These are phyloP conservation scores for Cyclophora albipunctata DNA, from an alignment of 2,888 invertebrate genomes.

Conservation along the genomic window DNA sequence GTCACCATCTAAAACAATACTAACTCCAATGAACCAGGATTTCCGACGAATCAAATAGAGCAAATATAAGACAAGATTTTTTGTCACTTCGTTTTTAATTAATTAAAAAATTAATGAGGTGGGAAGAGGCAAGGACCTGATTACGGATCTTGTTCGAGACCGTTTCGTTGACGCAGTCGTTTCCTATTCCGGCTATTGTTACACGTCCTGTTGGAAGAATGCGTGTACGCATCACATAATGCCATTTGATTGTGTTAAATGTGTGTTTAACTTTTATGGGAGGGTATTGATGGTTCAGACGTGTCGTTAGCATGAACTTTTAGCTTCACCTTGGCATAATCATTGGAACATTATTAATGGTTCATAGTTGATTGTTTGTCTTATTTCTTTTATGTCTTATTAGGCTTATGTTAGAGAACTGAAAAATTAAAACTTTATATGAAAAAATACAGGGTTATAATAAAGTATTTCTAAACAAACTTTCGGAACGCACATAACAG, in stretches of 20 bases:
- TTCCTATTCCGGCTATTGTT: constrained; percentile 74
- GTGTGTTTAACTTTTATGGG: not conserved
- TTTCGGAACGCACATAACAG: too few relatives aligned
- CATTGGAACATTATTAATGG: too few relatives aligned
- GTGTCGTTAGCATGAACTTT: too few relatives aligned
- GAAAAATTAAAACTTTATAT: too few relatives aligned
- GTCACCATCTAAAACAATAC: too few relatives aligned
- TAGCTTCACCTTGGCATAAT: too few relatives aligned
- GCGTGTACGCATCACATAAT: constrained; percentile 26
- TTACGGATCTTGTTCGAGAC: constrained; percentile 58
- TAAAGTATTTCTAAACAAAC: too few relatives aligned
- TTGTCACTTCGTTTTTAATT: constrained; percentile 26
- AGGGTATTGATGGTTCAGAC: too few relatives aligned
- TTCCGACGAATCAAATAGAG: constrained; percentile 48
- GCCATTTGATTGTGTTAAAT: not conserved
- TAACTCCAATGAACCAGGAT: constrained; percentile 50
- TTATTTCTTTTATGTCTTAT: too few relatives aligned
- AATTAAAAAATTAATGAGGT: constrained; percentile 39
- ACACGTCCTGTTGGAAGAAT: constrained; percentile 61
- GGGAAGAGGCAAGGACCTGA: constrained; percentile 48
- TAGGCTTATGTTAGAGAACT: too few relatives aligned
- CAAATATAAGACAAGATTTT: constrained; percentile 18
- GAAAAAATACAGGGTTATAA: too few relatives aligned
- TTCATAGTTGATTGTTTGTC: too few relatives aligned
- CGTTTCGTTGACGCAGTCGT: constrained; percentile 35